These are phyloP conservation scores for Archips crataeganus DNA, from an alignment of 2,888 invertebrate species.

Conservation along the genomic window DNA sequence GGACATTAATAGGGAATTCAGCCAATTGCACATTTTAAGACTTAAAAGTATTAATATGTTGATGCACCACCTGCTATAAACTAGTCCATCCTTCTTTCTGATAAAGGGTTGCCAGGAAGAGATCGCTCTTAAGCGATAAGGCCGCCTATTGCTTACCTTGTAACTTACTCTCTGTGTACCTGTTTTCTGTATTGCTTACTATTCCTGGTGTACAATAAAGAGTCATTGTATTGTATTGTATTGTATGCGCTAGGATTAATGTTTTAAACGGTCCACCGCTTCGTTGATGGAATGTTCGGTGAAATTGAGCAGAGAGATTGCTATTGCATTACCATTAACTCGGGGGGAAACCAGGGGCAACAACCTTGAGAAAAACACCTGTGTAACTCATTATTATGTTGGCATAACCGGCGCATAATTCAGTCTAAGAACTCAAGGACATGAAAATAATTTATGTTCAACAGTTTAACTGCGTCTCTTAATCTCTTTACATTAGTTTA, in stretches of 20 bases:
- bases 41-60: no score
- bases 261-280: background rate
- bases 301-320: background rate
- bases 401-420: background rate
- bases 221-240: no score
- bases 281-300: background rate
- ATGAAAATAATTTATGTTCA: background rate
- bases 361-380: constrained; percentile 5
- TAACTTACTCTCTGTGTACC: no score
- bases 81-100: no score
- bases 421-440: background rate
- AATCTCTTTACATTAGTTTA: background rate
- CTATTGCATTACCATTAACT: background rate
- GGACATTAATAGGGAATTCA: background rate
- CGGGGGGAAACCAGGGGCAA: background rate
- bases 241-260: background rate
- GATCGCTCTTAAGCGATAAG: no score
- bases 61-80: no score
- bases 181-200: no score
- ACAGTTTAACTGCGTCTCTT: background rate
- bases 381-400: background rate
- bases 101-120: no score
- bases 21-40: background rate
- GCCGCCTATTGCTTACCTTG: no score
- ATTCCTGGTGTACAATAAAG: no score